These are phyloP conservation scores for Emydura subglobosa DNA, from an alignment of 2,113 vertebrate species.

Conservation along the genomic window DNA sequence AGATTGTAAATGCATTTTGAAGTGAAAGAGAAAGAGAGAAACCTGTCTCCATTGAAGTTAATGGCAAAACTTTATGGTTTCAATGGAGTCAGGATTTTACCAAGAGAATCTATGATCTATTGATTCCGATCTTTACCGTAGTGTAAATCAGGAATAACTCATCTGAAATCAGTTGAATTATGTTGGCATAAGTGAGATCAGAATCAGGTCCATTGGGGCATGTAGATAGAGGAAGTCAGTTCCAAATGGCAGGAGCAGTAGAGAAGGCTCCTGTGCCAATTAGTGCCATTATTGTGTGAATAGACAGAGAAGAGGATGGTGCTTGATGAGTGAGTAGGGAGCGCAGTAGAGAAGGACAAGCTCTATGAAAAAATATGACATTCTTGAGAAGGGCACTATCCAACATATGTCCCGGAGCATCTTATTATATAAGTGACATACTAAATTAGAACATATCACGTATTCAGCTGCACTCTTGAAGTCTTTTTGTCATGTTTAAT, in stretches of 20 bases:
- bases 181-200: not conserved
- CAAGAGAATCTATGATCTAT: fast-evolving
- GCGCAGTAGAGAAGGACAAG: not conserved
- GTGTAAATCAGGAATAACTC: not conserved
- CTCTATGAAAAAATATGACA: not conserved
- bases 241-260: not conserved
- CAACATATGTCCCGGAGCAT: not conserved
- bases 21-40: not conserved
- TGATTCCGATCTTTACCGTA: not conserved
- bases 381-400: not conserved
- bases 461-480: not conserved
- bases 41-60: not conserved
- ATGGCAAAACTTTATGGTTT: not conserved
- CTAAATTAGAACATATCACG: not conserved
- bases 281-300: not conserved
- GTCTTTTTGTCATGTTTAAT: not conserved
- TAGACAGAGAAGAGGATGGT: not conserved
- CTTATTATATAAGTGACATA: not conserved
- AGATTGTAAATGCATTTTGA: not conserved
- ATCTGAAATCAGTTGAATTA: not conserved
- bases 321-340: not conserved
- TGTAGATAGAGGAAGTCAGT: not conserved
- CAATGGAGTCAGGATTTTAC: not conserved
- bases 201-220: not conserved
- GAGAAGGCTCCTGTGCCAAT: not conserved